Evolutionary conservation across 2,888 invertebrate species (phyloP).

Genomic region (Drosophila anceps): DNA sequence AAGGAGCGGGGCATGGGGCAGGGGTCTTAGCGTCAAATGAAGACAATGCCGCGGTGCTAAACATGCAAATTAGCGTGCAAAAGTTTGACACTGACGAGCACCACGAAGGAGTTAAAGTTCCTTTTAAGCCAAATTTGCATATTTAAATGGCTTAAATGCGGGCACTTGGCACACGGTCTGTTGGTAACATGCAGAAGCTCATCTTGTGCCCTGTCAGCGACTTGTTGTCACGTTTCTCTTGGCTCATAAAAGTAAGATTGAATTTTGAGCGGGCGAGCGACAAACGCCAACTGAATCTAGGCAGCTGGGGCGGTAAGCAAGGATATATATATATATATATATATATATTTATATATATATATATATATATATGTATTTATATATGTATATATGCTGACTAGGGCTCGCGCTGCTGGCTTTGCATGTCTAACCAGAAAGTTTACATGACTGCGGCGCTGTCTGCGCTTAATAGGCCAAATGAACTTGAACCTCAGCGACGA

Average conservation of each 20-base stretch:
- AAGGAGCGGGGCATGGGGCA: not conserved
- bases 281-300: constrained; percentile 39
- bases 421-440: constrained; percentile 66
- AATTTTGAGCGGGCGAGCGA: constrained; percentile 70
- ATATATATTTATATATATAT: not conserved
- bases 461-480: constrained; percentile 74
- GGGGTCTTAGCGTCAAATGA: constrained; percentile 29
- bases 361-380: too few species aligned
- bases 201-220: constrained; percentile 57
- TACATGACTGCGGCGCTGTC: constrained; percentile 58
- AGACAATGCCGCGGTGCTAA: constrained; percentile 71
- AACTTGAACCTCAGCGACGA: constrained; percentile 63
- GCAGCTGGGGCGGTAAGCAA: not conserved
- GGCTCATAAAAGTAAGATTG: constrained; percentile 79
- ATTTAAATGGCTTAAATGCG: constrained; percentile 76
- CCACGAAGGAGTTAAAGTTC: constrained; percentile 74
- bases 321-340: not conserved
- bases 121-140: constrained; percentile 73
- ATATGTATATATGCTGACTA: not conserved
- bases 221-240: constrained; percentile 75
- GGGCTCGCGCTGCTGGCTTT: constrained; percentile 33
- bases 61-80: constrained; percentile 77
- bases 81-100: constrained; percentile 59
- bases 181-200: constrained; percentile 56
- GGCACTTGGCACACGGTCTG: constrained; percentile 62